Evolutionary conservation across 2,888 invertebrate genomes (phyloP), one percentile per base, ranked within the genome.

Genomic region (Limenitis camilla): DNA sequence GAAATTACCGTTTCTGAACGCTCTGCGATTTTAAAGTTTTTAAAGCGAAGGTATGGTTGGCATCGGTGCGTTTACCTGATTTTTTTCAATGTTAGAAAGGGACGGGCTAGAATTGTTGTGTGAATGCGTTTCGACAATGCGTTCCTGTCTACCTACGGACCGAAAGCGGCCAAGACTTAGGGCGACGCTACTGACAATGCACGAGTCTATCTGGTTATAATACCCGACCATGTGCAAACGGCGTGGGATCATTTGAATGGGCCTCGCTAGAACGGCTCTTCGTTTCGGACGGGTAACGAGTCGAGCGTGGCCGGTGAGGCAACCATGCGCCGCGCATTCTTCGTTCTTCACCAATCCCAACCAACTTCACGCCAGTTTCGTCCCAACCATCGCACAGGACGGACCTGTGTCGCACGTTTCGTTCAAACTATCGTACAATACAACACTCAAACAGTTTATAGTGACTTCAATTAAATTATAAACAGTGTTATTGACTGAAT

Each of bases 121-220:
- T 72, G 72, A 82, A 83, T 78, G 76, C 73, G 74, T 63, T 63
- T 62, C 61, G 61, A 68, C 67, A 65, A 66, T 77, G 76, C 72
- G 73, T 74, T 74, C 71, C 72, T 74, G 73, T 74, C 72, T 70
- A 71, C 64, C 68, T 65, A 67, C 72, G 73, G 69, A 72, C 68
- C 68, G 72, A 76, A 76, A 65, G 75, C 82, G 75, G 73, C 78
- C 72, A 76, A 74, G 82, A 76, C 76, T 72, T 78, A 75, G 81
- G 81, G 79, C 82, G 82, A 82, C 78, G 83, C 73, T 73, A 76
- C 83, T 72, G 75, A 81, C 85, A 86, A 85, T 85, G 84, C 86
- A 85, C 76, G 78, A 76, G 74, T 75, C 76, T 78, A 79, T 82
- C 86, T 85, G 83, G 86, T 87, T 87, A 78, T 86, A 69, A 72